Percentiles rank a stretch among this genome's conserved stretches.
Evolutionary conservation across 2,113 vertebrate genomes (phyloP).

Genomic region (Zapornia atra): DNA sequence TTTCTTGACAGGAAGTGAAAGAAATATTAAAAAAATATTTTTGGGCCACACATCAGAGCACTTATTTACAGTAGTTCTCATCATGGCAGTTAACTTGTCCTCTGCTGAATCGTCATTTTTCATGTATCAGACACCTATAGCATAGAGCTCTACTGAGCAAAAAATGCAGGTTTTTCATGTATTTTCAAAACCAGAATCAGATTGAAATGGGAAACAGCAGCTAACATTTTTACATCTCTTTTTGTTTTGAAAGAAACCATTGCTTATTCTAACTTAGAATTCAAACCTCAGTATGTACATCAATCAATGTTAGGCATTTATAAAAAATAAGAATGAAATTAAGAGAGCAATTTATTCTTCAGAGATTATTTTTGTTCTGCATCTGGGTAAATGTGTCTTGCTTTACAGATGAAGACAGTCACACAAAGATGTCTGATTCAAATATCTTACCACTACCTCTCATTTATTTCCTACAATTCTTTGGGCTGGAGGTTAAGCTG

Average conservation of each 20-base stretch:
- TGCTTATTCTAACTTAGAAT: background rate
- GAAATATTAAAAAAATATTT: background rate
- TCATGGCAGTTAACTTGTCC: background rate
- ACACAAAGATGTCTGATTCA: background rate
- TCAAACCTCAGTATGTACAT: background rate
- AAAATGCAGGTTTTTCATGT: background rate
- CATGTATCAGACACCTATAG: background rate
- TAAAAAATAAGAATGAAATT: background rate
- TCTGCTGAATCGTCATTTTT: slow-evolving; percentile 9
- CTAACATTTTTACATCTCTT: background rate
- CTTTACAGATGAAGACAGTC: background rate
- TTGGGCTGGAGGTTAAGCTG: background rate
- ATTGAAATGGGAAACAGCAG: background rate
- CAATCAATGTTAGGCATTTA: background rate
- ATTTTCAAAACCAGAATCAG: background rate
- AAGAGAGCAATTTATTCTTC: background rate
- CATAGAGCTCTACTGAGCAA: background rate
- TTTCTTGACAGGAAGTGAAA: slow-evolving; percentile 44
- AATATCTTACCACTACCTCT: background rate
- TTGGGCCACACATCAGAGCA: slow-evolving; percentile 1
- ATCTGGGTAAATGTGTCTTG: background rate
- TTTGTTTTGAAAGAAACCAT: background rate
- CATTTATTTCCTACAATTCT: background rate
- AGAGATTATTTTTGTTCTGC: background rate
- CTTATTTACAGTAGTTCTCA: background rate